Base-by-base conservation (phyloP, 2,888 invertebrate species). In the Caradrina clavipalpis region DNA sequence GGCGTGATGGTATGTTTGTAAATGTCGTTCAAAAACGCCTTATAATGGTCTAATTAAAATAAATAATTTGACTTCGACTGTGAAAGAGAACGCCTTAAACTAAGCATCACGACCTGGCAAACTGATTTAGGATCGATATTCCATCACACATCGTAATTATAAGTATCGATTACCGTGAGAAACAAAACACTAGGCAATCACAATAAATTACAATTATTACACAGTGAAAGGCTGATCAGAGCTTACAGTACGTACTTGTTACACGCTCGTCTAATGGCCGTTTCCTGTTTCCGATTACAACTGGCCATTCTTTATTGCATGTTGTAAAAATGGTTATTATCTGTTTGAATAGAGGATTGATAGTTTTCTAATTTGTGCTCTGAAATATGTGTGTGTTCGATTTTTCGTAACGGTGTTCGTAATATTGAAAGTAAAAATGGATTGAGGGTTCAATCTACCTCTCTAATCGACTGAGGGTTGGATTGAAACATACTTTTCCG, bases 201-300 rank as follows among this genome's bases (percentile, higher is more conserved):
- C 73, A 73, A 78, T 82, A 80, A 81, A 84, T 83, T 69, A 81
- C 77, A 77, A 82, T 77, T 77, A 77, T 73, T 61, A 70, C 26
- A 10, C 55, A 65, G 76, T 62, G 69, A 78, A 78, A 77, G 75
- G 53, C 56, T 62, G 60, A 21, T 56, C 53, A 56, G 13, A 31
- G 55, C 49, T 19, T 59, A 17, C 45, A 17, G 21, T 69, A 31
- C 13, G 75, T 65, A 75, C 50, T 72, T 73, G 26, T 58, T 74
- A 77, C 72, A 70, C 74, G 65, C 64, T 70, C 47, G n/a, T 4
- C 55, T 61, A 51, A 54, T 58, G 21, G 11, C 13, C 35, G 50
- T 80, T 83, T 74, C 73, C 69, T 83, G 73, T 81, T 69, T 80
- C 63, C 74, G 63, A 70, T 61, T 49, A 58, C 15, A 19, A 55